These are phyloP conservation scores for Galerucella nymphaeae DNA, from an alignment of 2,888 invertebrate species.

Conservation along the genomic window DNA sequence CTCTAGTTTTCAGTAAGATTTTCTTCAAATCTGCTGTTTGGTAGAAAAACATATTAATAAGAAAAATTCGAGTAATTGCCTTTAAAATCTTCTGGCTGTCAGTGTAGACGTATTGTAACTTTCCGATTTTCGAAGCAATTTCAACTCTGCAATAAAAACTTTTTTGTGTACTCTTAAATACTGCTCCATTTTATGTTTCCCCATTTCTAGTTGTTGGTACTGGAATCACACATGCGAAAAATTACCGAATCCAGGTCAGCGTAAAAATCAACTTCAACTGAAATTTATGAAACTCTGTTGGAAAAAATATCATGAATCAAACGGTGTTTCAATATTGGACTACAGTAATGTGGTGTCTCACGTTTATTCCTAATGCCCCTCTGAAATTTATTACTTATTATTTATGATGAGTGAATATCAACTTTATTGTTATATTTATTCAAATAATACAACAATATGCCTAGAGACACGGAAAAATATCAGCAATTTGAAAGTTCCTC, in stretches of 20 bases:
- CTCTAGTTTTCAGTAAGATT: too few species aligned
- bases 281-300: constrained; percentile 30
- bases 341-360: constrained; percentile 48
- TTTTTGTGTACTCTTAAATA: neutral
- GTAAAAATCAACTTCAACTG: constrained; percentile 10
- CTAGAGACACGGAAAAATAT: too few species aligned
- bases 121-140: neutral
- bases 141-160: neutral
- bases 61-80: too few species aligned
- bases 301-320: constrained; percentile 50
- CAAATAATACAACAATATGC: too few species aligned
- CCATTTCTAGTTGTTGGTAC: neutral
- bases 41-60: too few species aligned
- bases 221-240: neutral
- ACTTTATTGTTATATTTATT: too few species aligned
- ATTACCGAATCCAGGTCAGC: neutral
- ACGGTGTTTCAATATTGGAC: constrained; percentile 55
- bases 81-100: too few species aligned
- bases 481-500: too few species aligned
- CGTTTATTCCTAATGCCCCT: too few species aligned
- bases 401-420: too few species aligned
- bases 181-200: neutral
- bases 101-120: neutral
- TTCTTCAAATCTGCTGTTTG: too few species aligned
- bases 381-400: too few species aligned